phyloP scores from a whole-genome alignment of 2,888 invertebrate species.

The Aspidiotus rigidus region DNA sequence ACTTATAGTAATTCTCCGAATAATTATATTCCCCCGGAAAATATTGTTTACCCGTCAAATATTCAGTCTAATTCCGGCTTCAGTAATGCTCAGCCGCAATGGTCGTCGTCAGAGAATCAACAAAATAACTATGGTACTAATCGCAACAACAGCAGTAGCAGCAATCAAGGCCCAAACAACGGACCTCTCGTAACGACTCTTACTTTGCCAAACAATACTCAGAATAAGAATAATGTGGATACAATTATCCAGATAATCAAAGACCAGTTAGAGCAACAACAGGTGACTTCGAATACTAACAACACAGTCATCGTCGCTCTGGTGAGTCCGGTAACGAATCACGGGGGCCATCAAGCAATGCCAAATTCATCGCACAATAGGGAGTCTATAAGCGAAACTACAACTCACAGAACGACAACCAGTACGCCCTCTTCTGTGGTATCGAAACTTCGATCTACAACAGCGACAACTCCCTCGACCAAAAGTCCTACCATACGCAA shows the following conservation, averaged over 20 bases:
- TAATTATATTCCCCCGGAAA: background rate
- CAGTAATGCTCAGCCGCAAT: background rate
- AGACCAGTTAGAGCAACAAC: constrained; percentile 2
- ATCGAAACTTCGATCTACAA: too few relatives aligned
- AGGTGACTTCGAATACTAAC: background rate
- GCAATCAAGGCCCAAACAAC: background rate
- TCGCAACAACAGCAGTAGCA: background rate
- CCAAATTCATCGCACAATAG: too few relatives aligned
- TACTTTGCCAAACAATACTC: background rate
- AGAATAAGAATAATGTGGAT: background rate
- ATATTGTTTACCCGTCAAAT: background rate
- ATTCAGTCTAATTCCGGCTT: background rate
- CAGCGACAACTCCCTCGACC: too few relatives aligned
- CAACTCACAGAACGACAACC: too few relatives aligned
- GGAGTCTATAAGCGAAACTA: too few relatives aligned
- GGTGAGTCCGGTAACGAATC: background rate
- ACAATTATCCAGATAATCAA: background rate
- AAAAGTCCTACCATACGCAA: too few relatives aligned
- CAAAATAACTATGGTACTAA: background rate
- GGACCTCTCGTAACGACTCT: background rate
- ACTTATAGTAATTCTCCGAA: background rate
- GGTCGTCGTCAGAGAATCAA: background rate
- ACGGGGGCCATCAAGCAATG: too few relatives aligned
- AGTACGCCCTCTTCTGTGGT: too few relatives aligned
- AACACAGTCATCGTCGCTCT: background rate